Percentiles rank a stretch among this genome's conserved stretches.
Evolutionary conservation across 2,888 invertebrate genomes (phyloP).

Genomic region (Callosobruchus maculatus): DNA sequence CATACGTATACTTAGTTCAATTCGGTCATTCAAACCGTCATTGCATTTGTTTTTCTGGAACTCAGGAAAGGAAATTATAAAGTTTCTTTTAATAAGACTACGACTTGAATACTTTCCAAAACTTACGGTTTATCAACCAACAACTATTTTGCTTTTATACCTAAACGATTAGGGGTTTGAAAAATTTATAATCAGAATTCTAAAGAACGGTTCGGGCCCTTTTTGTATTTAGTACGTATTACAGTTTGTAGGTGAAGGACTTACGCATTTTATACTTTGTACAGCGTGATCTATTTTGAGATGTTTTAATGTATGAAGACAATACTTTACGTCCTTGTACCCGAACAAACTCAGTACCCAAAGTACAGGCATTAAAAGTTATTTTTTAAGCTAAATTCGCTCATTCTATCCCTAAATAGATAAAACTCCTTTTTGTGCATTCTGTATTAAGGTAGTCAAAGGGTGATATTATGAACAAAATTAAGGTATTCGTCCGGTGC

Average conservation of each 20-base stretch:
- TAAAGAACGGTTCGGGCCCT: not conserved
- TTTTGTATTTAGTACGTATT: constrained; percentile 20
- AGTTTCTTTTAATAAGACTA: constrained; percentile 19
- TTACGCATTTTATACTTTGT: not conserved
- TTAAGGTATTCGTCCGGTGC: too few relatives aligned
- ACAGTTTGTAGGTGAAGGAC: constrained; percentile 8
- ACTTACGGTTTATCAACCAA: constrained; percentile 33
- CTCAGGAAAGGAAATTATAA: constrained; percentile 2
- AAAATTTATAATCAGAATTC: not conserved
- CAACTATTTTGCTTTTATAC: constrained; percentile 34
- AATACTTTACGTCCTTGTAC: too few relatives aligned
- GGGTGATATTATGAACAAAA: too few relatives aligned
- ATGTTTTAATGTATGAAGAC: too few relatives aligned
- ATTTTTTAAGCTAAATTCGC: too few relatives aligned
- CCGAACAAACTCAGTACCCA: too few relatives aligned
- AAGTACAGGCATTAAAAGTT: too few relatives aligned
- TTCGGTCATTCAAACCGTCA: constrained; percentile 48
- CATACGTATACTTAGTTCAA: constrained; percentile 75
- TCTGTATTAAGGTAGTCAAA: too few relatives aligned
- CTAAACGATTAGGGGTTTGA: constrained; percentile 28
- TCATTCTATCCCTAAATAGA: too few relatives aligned
- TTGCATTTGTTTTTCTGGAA: constrained; percentile 17
- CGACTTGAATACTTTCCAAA: constrained; percentile 30
- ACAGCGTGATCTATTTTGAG: too few relatives aligned
- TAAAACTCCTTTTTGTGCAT: too few relatives aligned